Percentiles rank a stretch among this genome's conserved stretches.
Evolutionary conservation across 2,888 invertebrate species (phyloP).

Genomic region (Sclerodermus sp.): DNA sequence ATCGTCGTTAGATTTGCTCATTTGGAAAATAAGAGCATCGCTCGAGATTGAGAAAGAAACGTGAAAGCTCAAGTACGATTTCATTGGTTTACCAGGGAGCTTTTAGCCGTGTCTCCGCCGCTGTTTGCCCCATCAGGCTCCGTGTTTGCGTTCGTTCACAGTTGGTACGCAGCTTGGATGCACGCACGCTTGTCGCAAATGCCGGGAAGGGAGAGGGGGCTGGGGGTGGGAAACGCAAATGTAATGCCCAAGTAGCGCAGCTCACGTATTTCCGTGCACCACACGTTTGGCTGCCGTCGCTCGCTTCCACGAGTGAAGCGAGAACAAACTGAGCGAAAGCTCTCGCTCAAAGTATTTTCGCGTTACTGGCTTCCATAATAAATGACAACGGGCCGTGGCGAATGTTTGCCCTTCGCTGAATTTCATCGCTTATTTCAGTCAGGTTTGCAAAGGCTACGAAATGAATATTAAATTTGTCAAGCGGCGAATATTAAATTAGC

Average conservation of each 20-base stretch:
- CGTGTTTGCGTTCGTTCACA: neutral
- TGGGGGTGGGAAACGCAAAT: slow-evolving; percentile 2
- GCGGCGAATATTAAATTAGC: neutral
- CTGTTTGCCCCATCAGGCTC: no score
- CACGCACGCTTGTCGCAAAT: neutral
- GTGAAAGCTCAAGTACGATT: no score
- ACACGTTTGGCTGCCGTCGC: neutral
- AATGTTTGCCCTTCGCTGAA: neutral
- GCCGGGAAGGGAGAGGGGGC: neutral
- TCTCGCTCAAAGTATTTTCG: neutral
- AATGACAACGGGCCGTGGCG: neutral
- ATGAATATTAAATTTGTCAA: neutral
- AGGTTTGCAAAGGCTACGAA: neutral
- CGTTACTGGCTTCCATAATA: neutral
- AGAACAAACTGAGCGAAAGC: neutral
- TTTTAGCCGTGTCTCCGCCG: no score
- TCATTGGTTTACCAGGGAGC: no score
- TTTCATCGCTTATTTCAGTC: neutral
- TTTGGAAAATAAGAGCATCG: no score
- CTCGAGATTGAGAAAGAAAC: no score
- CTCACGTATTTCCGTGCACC: slow-evolving; percentile 1
- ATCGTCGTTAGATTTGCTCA: no score
- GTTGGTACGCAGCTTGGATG: neutral
- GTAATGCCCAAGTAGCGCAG: slow-evolving; percentile 9
- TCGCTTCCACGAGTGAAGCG: neutral